Conservation (phyloP, 2,888 invertebrate species). For the Andrena marginata region DNA sequence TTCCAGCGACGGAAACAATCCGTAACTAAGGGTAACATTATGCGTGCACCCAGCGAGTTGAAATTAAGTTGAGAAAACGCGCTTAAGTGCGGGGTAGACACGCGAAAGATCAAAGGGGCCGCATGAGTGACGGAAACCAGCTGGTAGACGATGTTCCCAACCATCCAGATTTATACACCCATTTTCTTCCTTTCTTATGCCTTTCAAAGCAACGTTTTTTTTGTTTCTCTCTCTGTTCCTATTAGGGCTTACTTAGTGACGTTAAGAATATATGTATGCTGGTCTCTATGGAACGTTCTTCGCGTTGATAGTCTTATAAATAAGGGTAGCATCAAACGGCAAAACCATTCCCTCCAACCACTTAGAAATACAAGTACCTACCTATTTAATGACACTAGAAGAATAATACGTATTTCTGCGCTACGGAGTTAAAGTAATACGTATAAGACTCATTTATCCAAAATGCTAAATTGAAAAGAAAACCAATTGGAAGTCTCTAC, state of each 20-base stretch:
- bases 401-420: no score
- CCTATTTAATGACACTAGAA: no score
- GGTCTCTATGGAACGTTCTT: slow-evolving; percentile 8
- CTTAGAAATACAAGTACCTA: no score
- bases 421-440: no score
- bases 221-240: slow-evolving; percentile 20
- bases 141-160: slow-evolving; percentile 79
- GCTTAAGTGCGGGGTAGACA: slow-evolving; percentile 77
- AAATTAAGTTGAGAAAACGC: slow-evolving; percentile 78
- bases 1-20: slow-evolving; percentile 38
- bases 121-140: slow-evolving; percentile 83
- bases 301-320: slow-evolving; percentile 16
- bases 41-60: slow-evolving; percentile 55
- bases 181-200: slow-evolving; percentile 69
- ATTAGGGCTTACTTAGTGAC: slow-evolving; percentile 37
- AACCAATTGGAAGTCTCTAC: no score
- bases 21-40: slow-evolving; percentile 24
- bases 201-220: slow-evolving; percentile 42
- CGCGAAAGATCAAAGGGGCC: slow-evolving; percentile 79
- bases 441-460: no score
- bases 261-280: background rate
- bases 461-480: no score
- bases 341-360: no score
- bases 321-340: background rate
- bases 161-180: slow-evolving; percentile 74